A percentile compares a stretch with the other conserved stretches of the same genome.
phyloP scores from a whole-genome alignment of 2,113 vertebrate species.

The Phaetusa simplex region DNA sequence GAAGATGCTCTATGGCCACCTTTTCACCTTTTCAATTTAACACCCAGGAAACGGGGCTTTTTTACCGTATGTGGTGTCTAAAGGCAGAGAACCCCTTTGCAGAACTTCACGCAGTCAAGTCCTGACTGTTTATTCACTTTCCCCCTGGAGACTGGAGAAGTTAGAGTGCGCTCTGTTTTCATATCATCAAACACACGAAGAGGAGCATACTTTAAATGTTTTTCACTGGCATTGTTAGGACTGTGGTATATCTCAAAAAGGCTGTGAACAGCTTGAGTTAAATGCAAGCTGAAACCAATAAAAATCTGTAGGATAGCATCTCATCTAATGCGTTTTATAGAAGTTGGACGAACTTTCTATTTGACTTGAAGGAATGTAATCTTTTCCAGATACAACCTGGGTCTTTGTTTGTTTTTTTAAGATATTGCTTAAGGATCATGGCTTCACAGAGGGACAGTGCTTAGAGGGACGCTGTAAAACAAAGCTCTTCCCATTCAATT shows the following conservation, averaged over 20 bases:
- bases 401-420: background rate
- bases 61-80: background rate
- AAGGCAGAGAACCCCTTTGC: background rate
- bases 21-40: background rate
- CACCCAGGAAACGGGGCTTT: background rate
- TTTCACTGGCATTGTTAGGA: background rate
- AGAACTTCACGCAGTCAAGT: background rate
- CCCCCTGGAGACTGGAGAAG: background rate
- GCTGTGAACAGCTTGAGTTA: background rate
- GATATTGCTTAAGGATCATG: conserved; percentile 17
- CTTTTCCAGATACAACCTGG: conserved; percentile 53
- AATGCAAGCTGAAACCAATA: conserved; percentile 41
- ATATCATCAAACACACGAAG: background rate
- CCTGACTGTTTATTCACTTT: background rate
- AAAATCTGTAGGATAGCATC: conserved; percentile 16
- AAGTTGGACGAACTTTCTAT: conserved; percentile 51
- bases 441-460: conserved; percentile 6
- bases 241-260: background rate
- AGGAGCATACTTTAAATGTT: background rate
- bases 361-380: conserved; percentile 35
- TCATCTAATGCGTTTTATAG: conserved; percentile 2
- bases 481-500: conserved; percentile 30
- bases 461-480: conserved; percentile 1
- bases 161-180: background rate
- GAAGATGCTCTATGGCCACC: background rate